Conservation (phyloP, 2,113 vertebrate species). For the Theristicus caerulescens region DNA sequence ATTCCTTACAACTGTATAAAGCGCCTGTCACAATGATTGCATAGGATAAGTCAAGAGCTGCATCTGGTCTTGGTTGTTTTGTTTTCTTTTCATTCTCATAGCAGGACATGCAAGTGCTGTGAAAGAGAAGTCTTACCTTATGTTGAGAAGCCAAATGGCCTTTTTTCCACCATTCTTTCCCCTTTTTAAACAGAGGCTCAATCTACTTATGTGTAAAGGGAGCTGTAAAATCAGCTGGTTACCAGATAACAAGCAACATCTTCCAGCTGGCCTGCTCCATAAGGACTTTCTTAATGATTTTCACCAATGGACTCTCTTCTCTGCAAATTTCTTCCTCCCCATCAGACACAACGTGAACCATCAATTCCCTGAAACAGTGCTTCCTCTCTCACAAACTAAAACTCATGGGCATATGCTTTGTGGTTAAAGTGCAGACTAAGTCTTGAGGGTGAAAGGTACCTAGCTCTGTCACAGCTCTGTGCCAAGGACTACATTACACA, state of each 20-base stretch:
- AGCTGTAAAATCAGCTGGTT: slow-evolving; percentile 34
- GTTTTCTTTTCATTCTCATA: slow-evolving; percentile 31
- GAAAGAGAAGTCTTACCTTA: not conserved
- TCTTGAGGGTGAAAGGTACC: not conserved
- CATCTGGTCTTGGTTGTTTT: slow-evolving; percentile 23
- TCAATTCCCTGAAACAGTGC: not conserved
- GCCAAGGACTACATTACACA: not conserved
- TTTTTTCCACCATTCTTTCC: not conserved
- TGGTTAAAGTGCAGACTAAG: not conserved
- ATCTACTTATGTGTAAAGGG: not conserved
- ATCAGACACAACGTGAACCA: fast-evolving
- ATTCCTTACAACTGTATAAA: slow-evolving; percentile 53
- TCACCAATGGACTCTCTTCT: not conserved
- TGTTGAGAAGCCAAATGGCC: not conserved
- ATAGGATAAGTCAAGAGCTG: slow-evolving; percentile 18
- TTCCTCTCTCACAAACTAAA: not conserved
- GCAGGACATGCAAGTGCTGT: not conserved
- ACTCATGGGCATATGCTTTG: not conserved
- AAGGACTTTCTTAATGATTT: slow-evolving; percentile 3
- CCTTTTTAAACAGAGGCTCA: not conserved
- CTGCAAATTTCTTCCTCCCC: not conserved
- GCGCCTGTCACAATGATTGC: slow-evolving; percentile 43
- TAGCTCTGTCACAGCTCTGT: not conserved
- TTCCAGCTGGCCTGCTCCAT: not conserved
- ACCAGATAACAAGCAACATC: not conserved